A percentile compares a stretch with the other conserved stretches of the same genome.
Evolutionary conservation across 2,113 vertebrate species (phyloP).

Genomic region (Irena cyanogastra): DNA sequence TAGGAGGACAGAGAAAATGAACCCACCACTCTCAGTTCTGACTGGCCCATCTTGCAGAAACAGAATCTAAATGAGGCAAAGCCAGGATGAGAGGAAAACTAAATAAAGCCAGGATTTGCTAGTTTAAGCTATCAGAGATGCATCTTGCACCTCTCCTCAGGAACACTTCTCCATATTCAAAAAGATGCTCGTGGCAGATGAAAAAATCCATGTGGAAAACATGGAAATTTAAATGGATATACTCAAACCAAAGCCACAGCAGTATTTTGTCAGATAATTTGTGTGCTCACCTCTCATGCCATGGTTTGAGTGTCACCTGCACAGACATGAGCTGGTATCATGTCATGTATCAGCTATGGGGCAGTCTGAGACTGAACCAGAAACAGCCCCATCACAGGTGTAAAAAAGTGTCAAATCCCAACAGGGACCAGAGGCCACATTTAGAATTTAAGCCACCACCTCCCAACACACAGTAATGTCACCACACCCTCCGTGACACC

Average conservation of each 20-base stretch:
- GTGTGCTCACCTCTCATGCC: fast-evolving
- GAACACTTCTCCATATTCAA: not conserved
- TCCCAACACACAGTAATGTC: not conserved
- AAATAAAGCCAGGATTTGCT: not conserved
- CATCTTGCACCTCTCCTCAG: not conserved
- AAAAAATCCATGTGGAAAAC: not conserved
- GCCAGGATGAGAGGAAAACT: not conserved
- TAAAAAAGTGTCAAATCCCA: not conserved
- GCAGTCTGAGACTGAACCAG: not conserved
- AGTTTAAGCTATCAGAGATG: not conserved
- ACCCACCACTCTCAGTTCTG: not conserved
- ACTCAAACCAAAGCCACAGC: not conserved
- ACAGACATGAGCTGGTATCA: fast-evolving
- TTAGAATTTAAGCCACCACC: not conserved
- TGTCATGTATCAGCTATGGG: not conserved
- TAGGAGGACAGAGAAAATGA: conserved; percentile 37
- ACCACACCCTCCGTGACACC: fast-evolving
- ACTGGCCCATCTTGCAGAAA: conserved; percentile 10
- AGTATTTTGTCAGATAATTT: not conserved
- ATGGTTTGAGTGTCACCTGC: not conserved
- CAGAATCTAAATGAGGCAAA: not conserved
- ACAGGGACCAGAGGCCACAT: not conserved
- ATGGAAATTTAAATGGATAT: fast-evolving
- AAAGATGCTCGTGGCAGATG: not conserved
- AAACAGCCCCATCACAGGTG: fast-evolving